A percentile compares a stretch with the other conserved stretches of the same genome.
Evolutionary conservation across 1,140 invertebrate species (phyloP).

Genomic region (Drosophila subobscura): DNA sequence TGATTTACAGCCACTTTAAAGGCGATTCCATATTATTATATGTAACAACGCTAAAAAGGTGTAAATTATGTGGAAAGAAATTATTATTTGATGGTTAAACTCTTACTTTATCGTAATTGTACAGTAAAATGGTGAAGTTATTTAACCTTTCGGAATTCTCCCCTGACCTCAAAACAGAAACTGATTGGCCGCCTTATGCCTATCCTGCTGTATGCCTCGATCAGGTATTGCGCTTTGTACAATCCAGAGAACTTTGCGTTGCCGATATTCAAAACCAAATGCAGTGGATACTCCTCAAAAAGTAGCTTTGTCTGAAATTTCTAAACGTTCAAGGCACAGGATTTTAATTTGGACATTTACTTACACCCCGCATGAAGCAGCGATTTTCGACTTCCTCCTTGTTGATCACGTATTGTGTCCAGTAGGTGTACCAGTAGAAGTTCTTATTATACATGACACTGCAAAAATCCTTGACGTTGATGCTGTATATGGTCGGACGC

Average conservation of each 20-base stretch:
- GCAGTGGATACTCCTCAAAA: not conserved
- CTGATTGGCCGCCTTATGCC: not conserved
- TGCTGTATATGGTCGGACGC: constrained; percentile 3
- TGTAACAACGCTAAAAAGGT: constrained; percentile 11
- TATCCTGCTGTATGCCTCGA: not conserved
- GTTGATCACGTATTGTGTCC: constrained; percentile 1
- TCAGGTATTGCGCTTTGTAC: not conserved
- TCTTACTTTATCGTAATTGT: not conserved
- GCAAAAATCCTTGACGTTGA: not conserved
- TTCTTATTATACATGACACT: not conserved
- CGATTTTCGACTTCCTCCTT: not conserved
- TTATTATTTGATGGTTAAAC: not conserved
- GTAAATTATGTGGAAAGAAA: constrained; percentile 27
- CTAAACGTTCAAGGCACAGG: not conserved
- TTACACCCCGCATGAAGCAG: constrained; percentile 7
- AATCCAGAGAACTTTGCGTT: not conserved
- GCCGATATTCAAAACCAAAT: not conserved
- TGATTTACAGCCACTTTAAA: constrained; percentile 18
- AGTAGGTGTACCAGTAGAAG: not conserved
- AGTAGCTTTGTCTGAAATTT: constrained; percentile 1
- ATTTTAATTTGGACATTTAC: not conserved
- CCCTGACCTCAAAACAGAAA: not conserved
- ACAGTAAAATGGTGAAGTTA: not conserved
- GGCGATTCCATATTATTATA: constrained; percentile 4
- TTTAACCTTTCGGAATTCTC: not conserved